Evolutionary conservation across 1,140 invertebrate genomes (phyloP), one percentile per base, ranked within the genome.

Genomic region (Diabrotica undecimpunctata): DNA sequence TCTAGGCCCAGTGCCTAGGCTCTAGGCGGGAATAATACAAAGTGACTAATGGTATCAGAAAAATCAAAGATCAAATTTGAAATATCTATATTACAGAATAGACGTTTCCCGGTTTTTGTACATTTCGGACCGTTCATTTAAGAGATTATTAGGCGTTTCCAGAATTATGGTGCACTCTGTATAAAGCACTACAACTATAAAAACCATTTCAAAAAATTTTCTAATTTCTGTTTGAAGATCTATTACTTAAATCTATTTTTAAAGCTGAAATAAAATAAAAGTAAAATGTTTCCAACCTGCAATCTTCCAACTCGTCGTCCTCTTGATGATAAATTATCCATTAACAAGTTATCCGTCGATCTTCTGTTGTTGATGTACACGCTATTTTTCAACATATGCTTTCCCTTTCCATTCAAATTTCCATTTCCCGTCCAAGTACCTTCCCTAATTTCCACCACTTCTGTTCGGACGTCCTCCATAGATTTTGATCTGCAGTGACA

Each of bases 291-390:
- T 46, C 59, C 25, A 69, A 75, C 73, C 73, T 75, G 68, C 37
- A 61, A 64, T 54, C 64, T 67, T 54, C 68, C 77, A 70, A 77
- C 76, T 46, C 68, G 60, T 36, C 64, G 70, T 76, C 77, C 79
- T 5, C 41, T 50, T 57, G 53, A 56, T 7, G 64, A 52, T 38
- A 75, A 75, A 67, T 78, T 78, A 52, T 87, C 84, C 41, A 82
- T 81, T 56, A 86, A 69, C 13, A 89, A 77, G 77, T 89, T 88
- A 74, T 90, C 88, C 85, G 89, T 88, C 0, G 88, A 89, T 60
- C 86, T 83, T 55, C 86, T 80, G 13, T 81, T 80, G 14, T 81
- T 50, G 41, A 9, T 50, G 51, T 66, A 60, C 25, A 62, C 50
- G 74, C 59, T 78, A 77, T 65, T 64, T 7, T 82, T 82, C 11